A percentile compares a stretch with the other conserved stretches of the same genome.
Evolutionary conservation across 2,797 vertebrate genomes (phyloP).

Genomic region (Anguilla anguilla): DNA sequence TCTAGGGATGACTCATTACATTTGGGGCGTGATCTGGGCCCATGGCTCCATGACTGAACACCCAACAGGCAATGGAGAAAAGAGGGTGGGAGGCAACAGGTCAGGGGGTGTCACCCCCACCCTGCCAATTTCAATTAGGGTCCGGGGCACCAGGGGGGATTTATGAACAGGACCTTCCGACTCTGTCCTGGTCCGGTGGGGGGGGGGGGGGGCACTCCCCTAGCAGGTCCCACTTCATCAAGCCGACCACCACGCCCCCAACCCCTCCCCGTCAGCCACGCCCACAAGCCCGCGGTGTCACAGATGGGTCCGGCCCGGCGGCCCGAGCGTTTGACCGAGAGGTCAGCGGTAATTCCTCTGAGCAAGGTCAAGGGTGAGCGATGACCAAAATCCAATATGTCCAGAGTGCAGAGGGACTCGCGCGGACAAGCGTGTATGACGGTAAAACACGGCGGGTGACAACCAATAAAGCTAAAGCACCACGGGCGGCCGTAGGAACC

Average conservation of each 20-base stretch:
- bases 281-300: slow-evolving; percentile 58
- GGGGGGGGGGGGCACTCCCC: slow-evolving; percentile 18
- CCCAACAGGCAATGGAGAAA: slow-evolving; percentile 19
- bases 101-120: slow-evolving; percentile 25
- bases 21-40: neutral
- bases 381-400: slow-evolving; percentile 71
- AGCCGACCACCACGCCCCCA: neutral
- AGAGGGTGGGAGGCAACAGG: neutral
- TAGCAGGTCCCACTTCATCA: slow-evolving; percentile 4
- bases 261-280: slow-evolving; percentile 46
- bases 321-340: slow-evolving; percentile 67
- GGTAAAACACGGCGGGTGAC: slow-evolving; percentile 70
- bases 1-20: neutral
- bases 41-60: neutral
- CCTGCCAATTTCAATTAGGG: slow-evolving; percentile 26
- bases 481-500: slow-evolving; percentile 15
- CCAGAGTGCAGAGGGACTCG: slow-evolving; percentile 66
- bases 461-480: slow-evolving; percentile 77
- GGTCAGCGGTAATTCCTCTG: slow-evolving; percentile 71
- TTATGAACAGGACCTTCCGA: slow-evolving; percentile 50
- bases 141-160: slow-evolving; percentile 28
- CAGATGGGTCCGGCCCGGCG: slow-evolving; percentile 70
- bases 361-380: slow-evolving; percentile 68
- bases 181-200: slow-evolving; percentile 31
- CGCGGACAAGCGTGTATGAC: slow-evolving; percentile 62